Conservation (phyloP, 2,113 vertebrate species). For the Nothobranchius kuhntae region DNA sequence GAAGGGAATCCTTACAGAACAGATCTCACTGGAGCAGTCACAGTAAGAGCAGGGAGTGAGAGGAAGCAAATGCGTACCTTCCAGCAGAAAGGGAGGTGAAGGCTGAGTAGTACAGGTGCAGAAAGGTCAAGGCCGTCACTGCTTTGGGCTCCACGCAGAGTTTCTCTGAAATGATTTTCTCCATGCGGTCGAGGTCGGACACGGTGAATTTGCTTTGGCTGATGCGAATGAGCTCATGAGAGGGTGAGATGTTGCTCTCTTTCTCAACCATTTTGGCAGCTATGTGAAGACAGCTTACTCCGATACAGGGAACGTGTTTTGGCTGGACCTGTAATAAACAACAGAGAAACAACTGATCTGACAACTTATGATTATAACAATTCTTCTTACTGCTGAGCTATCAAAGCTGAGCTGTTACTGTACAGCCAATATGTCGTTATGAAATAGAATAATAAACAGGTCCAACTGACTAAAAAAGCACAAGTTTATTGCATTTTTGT, state of each 20-base stretch:
- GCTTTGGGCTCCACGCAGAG: slow-evolving; percentile 90
- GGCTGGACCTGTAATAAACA: slow-evolving; percentile 85
- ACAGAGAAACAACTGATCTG: slow-evolving; percentile 12
- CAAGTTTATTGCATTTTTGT: too few relatives aligned
- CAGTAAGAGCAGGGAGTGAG: slow-evolving; percentile 3
- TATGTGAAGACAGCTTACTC: slow-evolving; percentile 92
- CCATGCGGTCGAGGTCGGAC: slow-evolving; percentile 93
- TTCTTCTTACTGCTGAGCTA: not conserved
- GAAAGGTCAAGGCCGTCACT: slow-evolving; percentile 97
- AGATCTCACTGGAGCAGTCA: slow-evolving; percentile 30
- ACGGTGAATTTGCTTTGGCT: slow-evolving; percentile 97
- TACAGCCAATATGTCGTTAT: not conserved
- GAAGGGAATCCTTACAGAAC: slow-evolving; percentile 40
- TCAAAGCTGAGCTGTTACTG: not conserved
- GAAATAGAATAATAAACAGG: too few relatives aligned
- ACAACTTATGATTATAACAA: not conserved
- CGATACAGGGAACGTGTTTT: slow-evolving; percentile 94
- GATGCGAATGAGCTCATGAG: slow-evolving; percentile 92
- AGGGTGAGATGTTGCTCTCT: slow-evolving; percentile 85
- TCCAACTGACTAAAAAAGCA: too few relatives aligned
- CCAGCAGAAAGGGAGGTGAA: slow-evolving; percentile 83
- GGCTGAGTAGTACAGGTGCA: slow-evolving; percentile 93
- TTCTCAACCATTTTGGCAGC: slow-evolving; percentile 89
- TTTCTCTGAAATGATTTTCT: slow-evolving; percentile 95
- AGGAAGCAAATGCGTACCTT: slow-evolving; percentile 78